phyloP scores from a whole-genome alignment of 1,140 invertebrate species.

The Pogonomyrmex barbatus region DNA sequence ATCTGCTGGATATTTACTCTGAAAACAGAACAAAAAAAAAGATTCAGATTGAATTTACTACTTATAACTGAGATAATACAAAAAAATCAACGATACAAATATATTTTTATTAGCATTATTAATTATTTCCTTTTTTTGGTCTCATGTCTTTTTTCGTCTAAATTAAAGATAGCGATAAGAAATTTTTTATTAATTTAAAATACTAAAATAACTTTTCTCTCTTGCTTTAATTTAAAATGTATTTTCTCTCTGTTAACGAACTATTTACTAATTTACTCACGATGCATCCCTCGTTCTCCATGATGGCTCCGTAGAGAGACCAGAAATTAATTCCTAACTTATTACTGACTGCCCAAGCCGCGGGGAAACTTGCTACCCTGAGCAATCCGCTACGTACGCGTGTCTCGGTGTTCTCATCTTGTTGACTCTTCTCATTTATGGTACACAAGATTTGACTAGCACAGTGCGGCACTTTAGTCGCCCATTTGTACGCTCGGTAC shows the following conservation, averaged over 20 bases:
- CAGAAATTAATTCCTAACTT: conserved; percentile 88
- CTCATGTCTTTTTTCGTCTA: background rate
- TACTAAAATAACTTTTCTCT: background rate
- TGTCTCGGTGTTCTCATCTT: conserved; percentile 79
- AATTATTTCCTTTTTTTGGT: background rate
- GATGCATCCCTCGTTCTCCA: conserved; percentile 87
- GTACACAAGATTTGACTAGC: conserved; percentile 92
- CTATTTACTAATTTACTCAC: conserved; percentile 79
- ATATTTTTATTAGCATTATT: conserved; percentile 1
- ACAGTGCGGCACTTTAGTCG: conserved; percentile 89
- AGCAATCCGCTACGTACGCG: conserved; percentile 89
- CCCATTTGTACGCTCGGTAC: conserved; percentile 91
- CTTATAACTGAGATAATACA: background rate
- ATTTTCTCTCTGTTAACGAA: background rate
- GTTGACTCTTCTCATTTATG: conserved; percentile 88
- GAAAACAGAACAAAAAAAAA: conserved; percentile 75
- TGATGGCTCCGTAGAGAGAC: conserved; percentile 89
- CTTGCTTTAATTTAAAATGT: background rate
- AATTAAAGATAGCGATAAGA: background rate
- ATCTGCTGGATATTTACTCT: conserved; percentile 90
- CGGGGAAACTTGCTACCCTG: conserved; percentile 90
- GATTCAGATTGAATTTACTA: background rate
- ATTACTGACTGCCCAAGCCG: conserved; percentile 89
- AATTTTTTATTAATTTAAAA: background rate
- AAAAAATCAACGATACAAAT: background rate